Base-by-base conservation (phyloP, 2,797 vertebrate species). In the Syndactyla subalaris region DNA sequence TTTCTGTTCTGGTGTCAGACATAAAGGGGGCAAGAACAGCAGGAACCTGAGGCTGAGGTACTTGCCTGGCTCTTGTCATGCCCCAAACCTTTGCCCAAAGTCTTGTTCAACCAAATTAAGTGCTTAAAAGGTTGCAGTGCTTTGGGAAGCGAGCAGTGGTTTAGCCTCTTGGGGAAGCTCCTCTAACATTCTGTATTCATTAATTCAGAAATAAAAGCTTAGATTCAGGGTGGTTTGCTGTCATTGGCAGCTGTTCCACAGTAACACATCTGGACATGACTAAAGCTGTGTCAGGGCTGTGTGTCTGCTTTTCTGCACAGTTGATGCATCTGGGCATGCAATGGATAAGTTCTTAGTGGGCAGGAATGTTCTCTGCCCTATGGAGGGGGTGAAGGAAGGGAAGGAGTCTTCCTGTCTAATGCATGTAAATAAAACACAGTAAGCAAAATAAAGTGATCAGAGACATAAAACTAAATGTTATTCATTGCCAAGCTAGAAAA, bases 241-340 rank as follows among this genome's bases (percentile, higher is more conserved):
- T n/a, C 29, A 21, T 10, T 54, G 21, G 38, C 72, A 19, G 3
- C 45, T 77, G 12, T 67, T 61, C 23, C 57, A 55, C 1, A 0
- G 38, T 48, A 36, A 6, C 29, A 4, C 0, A 0, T 34, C 41
- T 65, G 58, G 19, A 26, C 14, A 4, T 4, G 27, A 43, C 18
- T 27, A 24, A 49, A 70, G 36, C 65, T 30, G 9, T 2, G 5
- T 36, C 12, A 12, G 2, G 3, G 10, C 7, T 29, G 7, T 51
- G 12, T 63, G 27, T 30, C 36, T 70, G 58, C 54, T 84, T 81
- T 72, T 38, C 20, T 21, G 27, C n/a, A 30, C 14, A 32, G 26
- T 16, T 10, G 1, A 23, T 34, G 9, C 29, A 34, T 43, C 38
- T 70, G 72, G 30, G 22, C 38, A 2, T 71, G 5, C 7, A 23